Evolutionary conservation across 2,888 invertebrate genomes (phyloP).

Genomic region (Notodonta ziczac): DNA sequence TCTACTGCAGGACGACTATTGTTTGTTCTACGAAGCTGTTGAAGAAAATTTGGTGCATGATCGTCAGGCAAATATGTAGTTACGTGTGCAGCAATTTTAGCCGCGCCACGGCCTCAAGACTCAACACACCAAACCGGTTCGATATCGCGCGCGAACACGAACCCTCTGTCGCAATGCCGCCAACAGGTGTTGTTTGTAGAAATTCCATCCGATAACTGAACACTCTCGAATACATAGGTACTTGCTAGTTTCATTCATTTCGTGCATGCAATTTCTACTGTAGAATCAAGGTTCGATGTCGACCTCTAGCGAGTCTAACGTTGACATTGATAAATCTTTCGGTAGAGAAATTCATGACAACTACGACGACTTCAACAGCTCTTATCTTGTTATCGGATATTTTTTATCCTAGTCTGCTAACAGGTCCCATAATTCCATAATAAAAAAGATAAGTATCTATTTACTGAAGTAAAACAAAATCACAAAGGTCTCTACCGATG

Average conservation of each 20-base stretch:
- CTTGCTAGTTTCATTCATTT: conserved; percentile 15
- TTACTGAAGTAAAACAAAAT: no score
- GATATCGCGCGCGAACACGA: conserved; percentile 58
- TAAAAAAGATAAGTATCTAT: no score
- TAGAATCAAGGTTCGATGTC: conserved; percentile 14
- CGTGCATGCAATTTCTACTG: conserved; percentile 14
- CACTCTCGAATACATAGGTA: conserved; percentile 10
- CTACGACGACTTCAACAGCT: no score
- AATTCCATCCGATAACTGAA: conserved; percentile 63
- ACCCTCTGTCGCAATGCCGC: conserved; percentile 67
- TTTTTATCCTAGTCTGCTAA: no score
- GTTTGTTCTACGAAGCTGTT: neutral
- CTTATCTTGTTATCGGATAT: no score
- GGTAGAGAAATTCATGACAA: no score
- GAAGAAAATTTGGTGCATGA: neutral
- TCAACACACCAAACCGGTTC: conserved; percentile 64
- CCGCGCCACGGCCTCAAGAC: conserved; percentile 18
- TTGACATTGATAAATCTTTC: neutral
- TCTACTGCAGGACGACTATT: neutral
- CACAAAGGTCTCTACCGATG: no score
- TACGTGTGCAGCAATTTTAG: conserved; percentile 3
- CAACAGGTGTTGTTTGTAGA: conserved; percentile 74
- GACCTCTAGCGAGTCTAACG: no score
- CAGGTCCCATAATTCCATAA: no score
- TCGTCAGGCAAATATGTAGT: conserved; percentile 4